A percentile compares a stretch with the other conserved stretches of the same genome.
Conservation (phyloP, 2,113 vertebrate genomes). For the Galemys pyrenaicus region DNA sequence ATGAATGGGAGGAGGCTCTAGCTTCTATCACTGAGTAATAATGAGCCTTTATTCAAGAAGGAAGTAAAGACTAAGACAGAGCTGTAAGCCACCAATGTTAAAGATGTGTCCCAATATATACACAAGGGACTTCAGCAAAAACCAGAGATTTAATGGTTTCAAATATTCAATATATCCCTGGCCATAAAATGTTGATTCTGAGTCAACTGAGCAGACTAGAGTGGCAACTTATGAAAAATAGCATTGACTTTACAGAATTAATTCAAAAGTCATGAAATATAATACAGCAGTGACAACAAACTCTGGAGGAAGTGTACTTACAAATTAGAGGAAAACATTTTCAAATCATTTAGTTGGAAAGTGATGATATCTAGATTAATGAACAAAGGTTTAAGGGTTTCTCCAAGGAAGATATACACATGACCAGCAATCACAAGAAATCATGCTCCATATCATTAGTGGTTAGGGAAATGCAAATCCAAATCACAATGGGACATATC, state of each 20-base stretch:
- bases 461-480: background rate
- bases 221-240: background rate
- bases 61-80: background rate
- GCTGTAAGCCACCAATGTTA: background rate
- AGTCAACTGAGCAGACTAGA: background rate
- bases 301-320: background rate
- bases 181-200: background rate
- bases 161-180: background rate
- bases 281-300: background rate
- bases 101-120: background rate
- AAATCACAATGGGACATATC: background rate
- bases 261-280: background rate
- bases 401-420: background rate
- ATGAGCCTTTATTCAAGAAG: background rate
- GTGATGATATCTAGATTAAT: background rate
- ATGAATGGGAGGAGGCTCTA: background rate
- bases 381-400: background rate
- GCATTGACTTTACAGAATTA: background rate
- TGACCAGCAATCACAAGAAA: background rate
- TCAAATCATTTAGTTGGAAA: background rate
- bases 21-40: background rate
- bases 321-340: background rate
- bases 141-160: background rate
- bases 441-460: background rate
- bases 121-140: background rate